Conservation (phyloP, 2,113 vertebrate genomes). For the Myrmophylax atrothorax region DNA sequence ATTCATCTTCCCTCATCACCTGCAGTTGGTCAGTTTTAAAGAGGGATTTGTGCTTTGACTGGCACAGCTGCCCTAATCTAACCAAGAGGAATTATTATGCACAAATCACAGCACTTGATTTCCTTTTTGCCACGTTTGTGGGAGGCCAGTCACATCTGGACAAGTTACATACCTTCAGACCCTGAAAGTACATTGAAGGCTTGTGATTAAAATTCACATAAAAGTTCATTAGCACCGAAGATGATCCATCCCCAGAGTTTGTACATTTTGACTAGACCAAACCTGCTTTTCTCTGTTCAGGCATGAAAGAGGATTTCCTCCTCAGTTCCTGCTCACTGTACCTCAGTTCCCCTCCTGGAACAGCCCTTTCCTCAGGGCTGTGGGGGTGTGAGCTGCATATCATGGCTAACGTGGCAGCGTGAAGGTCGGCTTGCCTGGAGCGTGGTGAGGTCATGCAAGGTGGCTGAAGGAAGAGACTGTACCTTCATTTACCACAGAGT, state of each 20-base stretch:
- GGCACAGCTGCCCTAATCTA: neutral
- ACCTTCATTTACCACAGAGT: neutral
- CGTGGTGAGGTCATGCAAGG: neutral
- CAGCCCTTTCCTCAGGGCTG: neutral
- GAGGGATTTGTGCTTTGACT: neutral
- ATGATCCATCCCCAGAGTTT: neutral
- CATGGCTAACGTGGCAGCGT: neutral
- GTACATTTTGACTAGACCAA: neutral
- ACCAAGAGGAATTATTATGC: neutral
- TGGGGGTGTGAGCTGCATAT: neutral
- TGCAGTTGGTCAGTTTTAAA: neutral
- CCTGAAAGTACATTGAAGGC: neutral
- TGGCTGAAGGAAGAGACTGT: neutral
- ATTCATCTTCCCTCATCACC: neutral
- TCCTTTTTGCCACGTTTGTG: neutral
- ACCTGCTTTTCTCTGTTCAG: neutral
- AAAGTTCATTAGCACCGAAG: neutral
- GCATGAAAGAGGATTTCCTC: neutral
- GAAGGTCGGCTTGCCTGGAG: neutral
- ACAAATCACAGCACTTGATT: neutral
- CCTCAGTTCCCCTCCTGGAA: neutral
- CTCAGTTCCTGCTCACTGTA: neutral
- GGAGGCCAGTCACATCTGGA: neutral
- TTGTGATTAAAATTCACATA: neutral
- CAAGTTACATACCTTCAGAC: neutral